These are phyloP conservation scores for Calameuta pallipes DNA, from an alignment of 2,888 invertebrate species.

Conservation along the genomic window DNA sequence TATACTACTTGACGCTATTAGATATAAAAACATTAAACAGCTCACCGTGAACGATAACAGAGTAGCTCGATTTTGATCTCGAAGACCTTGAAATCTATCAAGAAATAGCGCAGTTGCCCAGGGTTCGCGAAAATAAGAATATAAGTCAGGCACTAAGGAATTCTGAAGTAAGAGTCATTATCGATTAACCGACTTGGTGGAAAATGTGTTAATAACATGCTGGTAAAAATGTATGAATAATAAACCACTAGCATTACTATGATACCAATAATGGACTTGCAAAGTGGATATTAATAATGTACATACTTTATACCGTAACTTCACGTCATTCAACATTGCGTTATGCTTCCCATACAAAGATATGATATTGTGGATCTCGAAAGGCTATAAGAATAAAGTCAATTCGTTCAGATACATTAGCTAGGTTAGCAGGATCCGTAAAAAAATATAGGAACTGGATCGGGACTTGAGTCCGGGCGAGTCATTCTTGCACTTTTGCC, in stretches of 20 bases:
- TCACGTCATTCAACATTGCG: constrained; percentile 75
- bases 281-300: background rate
- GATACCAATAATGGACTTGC: background rate
- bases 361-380: constrained; percentile 71
- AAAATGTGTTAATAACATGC: background rate
- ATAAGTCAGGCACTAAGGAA: constrained; percentile 75
- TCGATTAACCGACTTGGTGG: background rate
- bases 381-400: constrained; percentile 62
- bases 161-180: constrained; percentile 64
- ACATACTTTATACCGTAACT: constrained; percentile 71
- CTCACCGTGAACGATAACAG: constrained; percentile 40
- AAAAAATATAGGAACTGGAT: too few relatives aligned
- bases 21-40: background rate
- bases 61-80: constrained; percentile 47
- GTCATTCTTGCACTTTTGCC: background rate
- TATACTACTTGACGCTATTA: background rate
- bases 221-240: background rate
- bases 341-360: constrained; percentile 81
- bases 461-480: too few relatives aligned
- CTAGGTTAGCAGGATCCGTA: background rate
- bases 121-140: constrained; percentile 74
- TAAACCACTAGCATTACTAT: background rate
- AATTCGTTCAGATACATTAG: background rate
- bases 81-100: constrained; percentile 70
- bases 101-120: constrained; percentile 76